Conservation (phyloP, 2,113 vertebrate genomes). For the Ictalurus furcatus region DNA sequence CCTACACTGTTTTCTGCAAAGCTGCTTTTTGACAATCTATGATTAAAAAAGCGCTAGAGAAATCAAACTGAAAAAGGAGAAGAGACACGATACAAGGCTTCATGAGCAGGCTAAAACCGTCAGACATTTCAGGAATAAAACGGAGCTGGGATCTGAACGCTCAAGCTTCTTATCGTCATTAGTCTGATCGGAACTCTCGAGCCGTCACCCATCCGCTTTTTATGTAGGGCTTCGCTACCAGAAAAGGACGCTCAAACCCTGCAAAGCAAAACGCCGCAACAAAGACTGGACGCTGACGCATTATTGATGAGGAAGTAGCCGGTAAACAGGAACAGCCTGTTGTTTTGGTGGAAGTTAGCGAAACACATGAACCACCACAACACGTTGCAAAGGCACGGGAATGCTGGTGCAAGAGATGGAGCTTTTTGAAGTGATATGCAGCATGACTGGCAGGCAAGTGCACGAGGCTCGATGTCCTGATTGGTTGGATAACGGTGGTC, state of each 20-base stretch:
- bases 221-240: not conserved
- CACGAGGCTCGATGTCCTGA: not conserved
- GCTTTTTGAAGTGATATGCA: not conserved
- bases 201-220: not conserved
- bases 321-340: not conserved
- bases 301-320: not conserved
- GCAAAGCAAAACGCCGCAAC: not conserved
- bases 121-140: not conserved
- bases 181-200: not conserved
- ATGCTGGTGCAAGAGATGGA: not conserved
- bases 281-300: not conserved
- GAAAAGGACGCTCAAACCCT: not conserved
- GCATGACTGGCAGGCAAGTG: not conserved
- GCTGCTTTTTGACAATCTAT: not conserved
- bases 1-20: not conserved
- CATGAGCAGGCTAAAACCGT: not conserved
- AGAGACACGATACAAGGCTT: not conserved
- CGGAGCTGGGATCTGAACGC: not conserved
- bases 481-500: not conserved
- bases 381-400: not conserved
- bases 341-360: not conserved
- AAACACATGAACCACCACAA: not conserved
- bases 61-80: not conserved
- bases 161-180: too few species aligned
- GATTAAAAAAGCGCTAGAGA: not conserved